Evolutionary conservation across 2,888 invertebrate species (phyloP).

Genomic region (Syritta pipiens): DNA sequence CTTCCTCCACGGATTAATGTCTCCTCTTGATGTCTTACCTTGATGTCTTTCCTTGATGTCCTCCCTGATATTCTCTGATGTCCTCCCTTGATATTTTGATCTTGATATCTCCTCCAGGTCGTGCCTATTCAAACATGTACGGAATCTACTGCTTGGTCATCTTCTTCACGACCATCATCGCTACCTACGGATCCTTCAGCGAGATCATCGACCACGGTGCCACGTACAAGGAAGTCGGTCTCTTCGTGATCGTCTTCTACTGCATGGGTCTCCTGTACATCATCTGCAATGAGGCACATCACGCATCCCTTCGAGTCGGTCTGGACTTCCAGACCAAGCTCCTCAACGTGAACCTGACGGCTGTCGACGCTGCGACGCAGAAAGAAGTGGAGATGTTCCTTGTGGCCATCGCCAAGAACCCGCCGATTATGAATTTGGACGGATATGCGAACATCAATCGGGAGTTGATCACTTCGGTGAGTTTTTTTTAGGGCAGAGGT

Average conservation of each 20-base stretch:
- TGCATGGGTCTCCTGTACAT: slow-evolving; percentile 86
- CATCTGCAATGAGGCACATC: slow-evolving; percentile 87
- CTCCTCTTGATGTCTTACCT: too few species aligned
- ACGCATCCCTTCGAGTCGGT: slow-evolving; percentile 84
- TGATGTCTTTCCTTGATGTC: too few species aligned
- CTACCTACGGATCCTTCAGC: slow-evolving; percentile 85
- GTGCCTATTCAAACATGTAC: slow-evolving; percentile 88
- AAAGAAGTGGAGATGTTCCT: slow-evolving; percentile 87
- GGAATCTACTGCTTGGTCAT: slow-evolving; percentile 87
- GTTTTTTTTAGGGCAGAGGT: too few species aligned
- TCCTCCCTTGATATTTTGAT: too few species aligned
- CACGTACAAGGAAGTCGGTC: slow-evolving; percentile 86
- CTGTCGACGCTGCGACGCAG: slow-evolving; percentile 84
- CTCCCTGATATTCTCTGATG: too few species aligned
- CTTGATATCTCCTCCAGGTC: slow-evolving; percentile 78
- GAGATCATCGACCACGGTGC: slow-evolving; percentile 87
- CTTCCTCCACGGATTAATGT: too few species aligned
- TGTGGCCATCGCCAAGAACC: slow-evolving; percentile 87
- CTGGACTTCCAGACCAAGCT: slow-evolving; percentile 83
- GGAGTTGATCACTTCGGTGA: slow-evolving; percentile 84
- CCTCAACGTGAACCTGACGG: slow-evolving; percentile 84
- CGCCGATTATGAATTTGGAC: slow-evolving; percentile 88
- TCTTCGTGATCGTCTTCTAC: slow-evolving; percentile 86
- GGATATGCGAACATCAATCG: slow-evolving; percentile 87
- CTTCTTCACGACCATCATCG: slow-evolving; percentile 87